These are phyloP conservation scores for Brienomyrus brachyistius DNA, from an alignment of 2,113 vertebrate genomes.

Conservation along the genomic window DNA sequence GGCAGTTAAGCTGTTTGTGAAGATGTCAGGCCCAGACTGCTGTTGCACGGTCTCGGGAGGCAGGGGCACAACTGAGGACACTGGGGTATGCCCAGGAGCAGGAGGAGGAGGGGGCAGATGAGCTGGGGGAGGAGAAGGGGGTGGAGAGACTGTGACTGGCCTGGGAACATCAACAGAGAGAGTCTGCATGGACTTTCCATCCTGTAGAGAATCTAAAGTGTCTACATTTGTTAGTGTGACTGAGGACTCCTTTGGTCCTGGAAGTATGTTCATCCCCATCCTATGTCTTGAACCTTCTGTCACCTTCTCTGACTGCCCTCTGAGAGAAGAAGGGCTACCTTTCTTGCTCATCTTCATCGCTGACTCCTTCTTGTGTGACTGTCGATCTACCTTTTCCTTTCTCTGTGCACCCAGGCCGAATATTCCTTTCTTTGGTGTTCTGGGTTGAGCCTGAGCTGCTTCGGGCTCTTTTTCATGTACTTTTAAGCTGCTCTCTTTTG, in stretches of 20 bases:
- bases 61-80: constrained; percentile 3
- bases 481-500: constrained; percentile 26
- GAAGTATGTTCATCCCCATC: background rate
- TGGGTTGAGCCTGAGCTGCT: constrained; percentile 39
- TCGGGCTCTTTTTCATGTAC: constrained; percentile 11
- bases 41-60: constrained; percentile 19
- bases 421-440: background rate
- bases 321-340: constrained; percentile 24
- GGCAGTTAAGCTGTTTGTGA: background rate
- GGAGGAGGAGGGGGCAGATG: constrained; percentile 67
- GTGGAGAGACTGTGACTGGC: constrained; percentile 47
- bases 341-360: constrained; percentile 39
- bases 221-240: background rate
- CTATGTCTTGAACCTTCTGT: constrained; percentile 9
- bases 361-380: constrained; percentile 27
- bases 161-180: constrained; percentile 24
- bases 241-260: constrained; percentile 6
- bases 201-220: constrained; percentile 8
- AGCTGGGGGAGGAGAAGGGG: constrained; percentile 61
- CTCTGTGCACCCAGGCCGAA: background rate
- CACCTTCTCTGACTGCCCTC: constrained; percentile 9
- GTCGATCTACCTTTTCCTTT: constrained; percentile 23
- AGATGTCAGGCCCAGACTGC: background rate
- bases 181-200: constrained; percentile 3
- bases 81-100: constrained; percentile 46